phyloP scores from a whole-genome alignment of 2,797 vertebrate species.

The Micrastur ruficollis region DNA sequence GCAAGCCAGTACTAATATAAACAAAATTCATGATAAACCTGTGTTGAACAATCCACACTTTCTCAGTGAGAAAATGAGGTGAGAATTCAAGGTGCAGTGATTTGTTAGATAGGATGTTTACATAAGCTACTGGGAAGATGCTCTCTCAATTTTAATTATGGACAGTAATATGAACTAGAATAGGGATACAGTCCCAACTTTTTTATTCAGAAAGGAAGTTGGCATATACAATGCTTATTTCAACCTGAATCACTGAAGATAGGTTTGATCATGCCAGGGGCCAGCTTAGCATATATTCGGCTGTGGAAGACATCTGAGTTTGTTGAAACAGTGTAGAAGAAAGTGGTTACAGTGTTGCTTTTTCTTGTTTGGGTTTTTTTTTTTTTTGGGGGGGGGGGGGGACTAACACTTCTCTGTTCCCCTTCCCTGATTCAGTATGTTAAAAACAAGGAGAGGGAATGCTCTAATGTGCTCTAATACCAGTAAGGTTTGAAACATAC shows the following conservation, averaged over 20 bases:
- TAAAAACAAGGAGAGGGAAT: neutral
- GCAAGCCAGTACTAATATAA: neutral
- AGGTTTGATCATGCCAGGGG: neutral
- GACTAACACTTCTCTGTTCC: neutral
- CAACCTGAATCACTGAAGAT: neutral
- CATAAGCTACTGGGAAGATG: neutral
- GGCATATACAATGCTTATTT: neutral
- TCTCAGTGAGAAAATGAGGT: neutral
- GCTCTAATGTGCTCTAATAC: neutral
- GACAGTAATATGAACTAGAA: neutral
- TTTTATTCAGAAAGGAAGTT: neutral
- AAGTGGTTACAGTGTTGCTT: neutral
- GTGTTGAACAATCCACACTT: neutral
- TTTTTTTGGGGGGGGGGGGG: rapidly evolving
- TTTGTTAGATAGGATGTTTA: neutral
- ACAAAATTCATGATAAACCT: neutral
- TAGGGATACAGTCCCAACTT: neutral
- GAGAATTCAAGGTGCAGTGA: neutral
- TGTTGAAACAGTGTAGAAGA: neutral
- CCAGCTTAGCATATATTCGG: neutral
- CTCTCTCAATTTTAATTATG: neutral
- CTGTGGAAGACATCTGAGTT: neutral
- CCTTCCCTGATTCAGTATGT: neutral
- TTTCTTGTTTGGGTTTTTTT: neutral
- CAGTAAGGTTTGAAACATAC: neutral